These are phyloP conservation scores for Unio pictorum DNA, from an alignment of 2,888 invertebrate genomes.

Conservation along the genomic window DNA sequence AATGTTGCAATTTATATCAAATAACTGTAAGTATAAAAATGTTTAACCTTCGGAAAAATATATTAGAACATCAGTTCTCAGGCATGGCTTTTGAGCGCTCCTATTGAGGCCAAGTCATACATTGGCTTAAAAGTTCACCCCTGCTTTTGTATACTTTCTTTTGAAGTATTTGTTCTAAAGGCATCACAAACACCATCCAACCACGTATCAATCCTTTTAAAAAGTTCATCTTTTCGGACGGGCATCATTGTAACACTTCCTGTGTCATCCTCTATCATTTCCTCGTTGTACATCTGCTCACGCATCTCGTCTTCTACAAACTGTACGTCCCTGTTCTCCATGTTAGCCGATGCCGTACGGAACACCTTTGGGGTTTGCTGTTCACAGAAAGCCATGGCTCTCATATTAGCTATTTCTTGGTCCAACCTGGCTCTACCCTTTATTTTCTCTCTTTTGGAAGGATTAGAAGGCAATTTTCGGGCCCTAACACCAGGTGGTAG, in stretches of 20 bases:
- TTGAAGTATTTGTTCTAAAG: no score
- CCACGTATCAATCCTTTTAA: slow-evolving; percentile 48
- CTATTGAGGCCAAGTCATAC: no score
- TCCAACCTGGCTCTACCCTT: slow-evolving; percentile 56
- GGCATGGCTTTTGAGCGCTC: no score
- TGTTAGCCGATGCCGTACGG: slow-evolving; percentile 52
- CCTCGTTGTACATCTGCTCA: slow-evolving; percentile 38
- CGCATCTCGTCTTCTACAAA: slow-evolving; percentile 53
- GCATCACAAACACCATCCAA: slow-evolving; percentile 41
- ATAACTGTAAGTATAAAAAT: no score
- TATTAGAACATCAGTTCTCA: no score
- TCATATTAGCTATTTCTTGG: slow-evolving; percentile 58
- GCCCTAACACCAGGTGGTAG: slow-evolving; percentile 34
- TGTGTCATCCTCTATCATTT: slow-evolving; percentile 27
- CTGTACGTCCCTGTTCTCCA: slow-evolving; percentile 50
- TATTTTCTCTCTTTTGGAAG: slow-evolving; percentile 51
- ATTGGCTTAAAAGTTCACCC: no score
- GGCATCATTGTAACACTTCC: slow-evolving; percentile 40
- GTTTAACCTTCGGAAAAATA: no score
- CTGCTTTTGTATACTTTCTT: no score
- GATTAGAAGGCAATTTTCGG: slow-evolving; percentile 44
- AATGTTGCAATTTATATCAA: no score
- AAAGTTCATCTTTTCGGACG: slow-evolving; percentile 49
- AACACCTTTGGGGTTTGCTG: slow-evolving; percentile 47
- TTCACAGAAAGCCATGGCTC: slow-evolving; percentile 57